Percentiles rank a stretch among this genome's conserved stretches.
These are phyloP conservation scores for Leptodactylus fallax DNA, from an alignment of 2,797 vertebrate species.

Conservation along the genomic window DNA sequence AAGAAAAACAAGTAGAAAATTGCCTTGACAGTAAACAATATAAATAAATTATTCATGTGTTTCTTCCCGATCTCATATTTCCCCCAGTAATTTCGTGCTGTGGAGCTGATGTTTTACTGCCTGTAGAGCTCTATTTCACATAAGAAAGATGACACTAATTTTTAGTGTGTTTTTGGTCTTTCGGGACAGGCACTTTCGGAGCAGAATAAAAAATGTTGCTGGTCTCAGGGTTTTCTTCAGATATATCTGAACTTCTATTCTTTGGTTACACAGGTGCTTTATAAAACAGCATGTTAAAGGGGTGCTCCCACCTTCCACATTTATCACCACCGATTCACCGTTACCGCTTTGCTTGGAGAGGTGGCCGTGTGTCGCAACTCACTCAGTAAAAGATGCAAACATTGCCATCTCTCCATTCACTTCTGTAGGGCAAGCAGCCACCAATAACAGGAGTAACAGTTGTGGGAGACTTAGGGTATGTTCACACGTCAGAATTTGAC, in stretches of 20 bases:
- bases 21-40: conserved; percentile 38
- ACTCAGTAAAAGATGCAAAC: too few relatives aligned
- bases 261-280: background rate
- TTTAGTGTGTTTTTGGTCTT: conserved; percentile 4
- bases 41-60: conserved; percentile 37
- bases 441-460: too few relatives aligned
- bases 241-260: background rate
- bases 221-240: background rate
- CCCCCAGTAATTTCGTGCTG: conserved; percentile 24
- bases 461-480: too few relatives aligned
- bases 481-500: too few relatives aligned
- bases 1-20: background rate
- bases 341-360: too few relatives aligned
- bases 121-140: conserved; percentile 19
- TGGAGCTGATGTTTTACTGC: conserved; percentile 26
- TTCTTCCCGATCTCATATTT: conserved; percentile 39
- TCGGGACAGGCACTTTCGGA: background rate
- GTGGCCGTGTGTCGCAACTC: too few relatives aligned
- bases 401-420: background rate
- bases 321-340: too few relatives aligned
- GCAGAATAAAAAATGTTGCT: background rate
- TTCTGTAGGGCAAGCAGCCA: background rate
- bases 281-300: background rate
- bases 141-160: conserved; percentile 40
- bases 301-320: too few relatives aligned